Conservation (phyloP, 2,888 invertebrate genomes). For the Urechis unicinctus region DNA sequence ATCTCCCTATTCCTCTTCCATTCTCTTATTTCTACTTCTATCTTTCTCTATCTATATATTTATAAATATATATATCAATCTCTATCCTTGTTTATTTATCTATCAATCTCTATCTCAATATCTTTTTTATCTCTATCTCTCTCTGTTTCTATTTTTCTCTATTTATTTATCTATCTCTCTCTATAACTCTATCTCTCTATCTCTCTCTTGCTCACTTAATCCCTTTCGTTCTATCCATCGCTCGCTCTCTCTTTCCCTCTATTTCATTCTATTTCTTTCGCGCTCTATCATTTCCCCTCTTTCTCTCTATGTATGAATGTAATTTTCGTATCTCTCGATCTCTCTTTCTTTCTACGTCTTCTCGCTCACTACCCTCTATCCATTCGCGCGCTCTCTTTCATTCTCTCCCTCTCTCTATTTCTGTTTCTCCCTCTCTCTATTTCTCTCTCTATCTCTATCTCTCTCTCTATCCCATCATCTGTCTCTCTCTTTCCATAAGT, state of each 20-base stretch:
- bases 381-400: background rate
- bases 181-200: background rate
- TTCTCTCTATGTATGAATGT: background rate
- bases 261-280: background rate
- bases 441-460: too few species aligned
- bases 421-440: slow-evolving; percentile 7
- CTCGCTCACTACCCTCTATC: too few species aligned
- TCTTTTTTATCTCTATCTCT: too few species aligned
- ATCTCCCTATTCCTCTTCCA: background rate
- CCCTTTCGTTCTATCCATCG: background rate
- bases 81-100: too few species aligned
- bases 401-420: background rate
- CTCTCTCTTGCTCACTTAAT: slow-evolving; percentile 1
- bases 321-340: background rate
- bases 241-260: background rate
- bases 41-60: too few species aligned
- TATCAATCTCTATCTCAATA: too few species aligned
- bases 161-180: too few species aligned
- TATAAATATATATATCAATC: too few species aligned
- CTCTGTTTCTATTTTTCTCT: too few species aligned
- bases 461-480: too few species aligned
- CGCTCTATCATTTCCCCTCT: background rate
- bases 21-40: too few species aligned
- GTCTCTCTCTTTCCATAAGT: too few species aligned
- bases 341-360: slow-evolving; percentile 1